phyloP scores from a whole-genome alignment of 2,797 vertebrate species.

The Spea hammondii region DNA sequence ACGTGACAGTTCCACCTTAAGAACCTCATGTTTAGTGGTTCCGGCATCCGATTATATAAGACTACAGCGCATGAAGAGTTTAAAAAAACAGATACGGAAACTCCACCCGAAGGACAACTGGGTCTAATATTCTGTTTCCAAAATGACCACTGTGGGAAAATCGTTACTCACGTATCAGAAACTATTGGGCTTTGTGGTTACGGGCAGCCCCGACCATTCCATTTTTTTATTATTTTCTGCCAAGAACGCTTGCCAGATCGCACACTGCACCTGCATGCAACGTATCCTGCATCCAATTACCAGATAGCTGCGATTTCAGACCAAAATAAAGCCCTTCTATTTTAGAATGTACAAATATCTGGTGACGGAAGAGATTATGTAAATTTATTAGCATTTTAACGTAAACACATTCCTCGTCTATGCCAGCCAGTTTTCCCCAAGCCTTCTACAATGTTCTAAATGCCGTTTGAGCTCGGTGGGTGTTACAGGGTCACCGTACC shows the following conservation, averaged over 20 bases:
- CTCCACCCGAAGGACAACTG: slow-evolving; percentile 5
- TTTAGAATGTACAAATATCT: not conserved
- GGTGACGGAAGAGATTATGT: not conserved
- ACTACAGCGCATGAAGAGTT: no score
- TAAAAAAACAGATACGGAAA: not conserved
- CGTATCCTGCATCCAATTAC: not conserved
- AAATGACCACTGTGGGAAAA: slow-evolving; percentile 11
- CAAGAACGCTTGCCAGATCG: slow-evolving; percentile 8
- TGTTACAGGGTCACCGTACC: no score
- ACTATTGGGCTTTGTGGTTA: slow-evolving; percentile 39
- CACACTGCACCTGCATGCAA: slow-evolving; percentile 22
- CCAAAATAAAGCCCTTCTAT: not conserved
- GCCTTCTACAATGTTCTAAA: not conserved
- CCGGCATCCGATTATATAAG: no score
- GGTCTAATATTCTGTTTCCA: not conserved
- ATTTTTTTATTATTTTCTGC: slow-evolving; percentile 5
- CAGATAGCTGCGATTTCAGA: not conserved
- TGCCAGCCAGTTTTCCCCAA: not conserved
- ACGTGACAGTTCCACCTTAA: no score
- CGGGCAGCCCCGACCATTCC: slow-evolving; percentile 12
- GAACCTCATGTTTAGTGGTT: no score
- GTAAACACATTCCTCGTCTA: not conserved
- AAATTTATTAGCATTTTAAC: not conserved
- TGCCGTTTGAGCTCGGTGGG: slow-evolving; percentile 8
- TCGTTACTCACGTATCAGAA: slow-evolving; percentile 30